Percentiles rank a stretch among this genome's conserved stretches.
Conservation (phyloP, 2,113 vertebrate species). For the Monopterus albus region DNA sequence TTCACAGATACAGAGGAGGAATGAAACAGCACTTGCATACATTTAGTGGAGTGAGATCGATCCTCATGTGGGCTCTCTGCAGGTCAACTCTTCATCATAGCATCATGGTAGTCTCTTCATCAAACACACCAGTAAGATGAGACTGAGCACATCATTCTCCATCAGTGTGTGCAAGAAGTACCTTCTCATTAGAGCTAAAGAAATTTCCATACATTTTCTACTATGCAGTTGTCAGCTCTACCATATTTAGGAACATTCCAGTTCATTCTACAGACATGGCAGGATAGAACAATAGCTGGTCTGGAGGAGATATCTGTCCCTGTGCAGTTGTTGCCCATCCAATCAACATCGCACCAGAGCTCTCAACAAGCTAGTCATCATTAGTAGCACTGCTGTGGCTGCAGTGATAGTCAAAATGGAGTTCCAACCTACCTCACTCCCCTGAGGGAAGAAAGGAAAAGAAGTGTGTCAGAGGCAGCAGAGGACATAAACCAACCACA, state of each 20-base stretch:
- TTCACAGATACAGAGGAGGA: constrained; percentile 57
- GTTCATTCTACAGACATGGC: constrained; percentile 45
- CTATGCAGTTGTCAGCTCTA: constrained; percentile 25
- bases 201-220: constrained; percentile 22
- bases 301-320: constrained; percentile 60
- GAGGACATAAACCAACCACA: constrained; percentile 1
- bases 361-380: constrained; percentile 76
- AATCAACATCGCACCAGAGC: constrained; percentile 73
- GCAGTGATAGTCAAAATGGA: constrained; percentile 76
- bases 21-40: constrained; percentile 48
- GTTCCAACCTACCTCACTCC: constrained; percentile 75
- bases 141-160: constrained; percentile 29
- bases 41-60: constrained; percentile 42
- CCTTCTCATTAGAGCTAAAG: constrained; percentile 28
- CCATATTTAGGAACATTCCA: constrained; percentile 41
- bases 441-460: constrained; percentile 68
- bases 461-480: constrained; percentile 9
- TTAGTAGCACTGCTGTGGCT: constrained; percentile 72
- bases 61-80: constrained; percentile 47
- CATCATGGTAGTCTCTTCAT: constrained; percentile 2
- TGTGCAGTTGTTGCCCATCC: constrained; percentile 57
- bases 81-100: constrained; percentile 20
- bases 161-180: constrained; percentile 28
- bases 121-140: neutral
- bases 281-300: constrained; percentile 55